Evolutionary conservation across 1,140 invertebrate species (phyloP), one percentile per base, ranked within the genome.

Genomic region (Hyles vespertilio): DNA sequence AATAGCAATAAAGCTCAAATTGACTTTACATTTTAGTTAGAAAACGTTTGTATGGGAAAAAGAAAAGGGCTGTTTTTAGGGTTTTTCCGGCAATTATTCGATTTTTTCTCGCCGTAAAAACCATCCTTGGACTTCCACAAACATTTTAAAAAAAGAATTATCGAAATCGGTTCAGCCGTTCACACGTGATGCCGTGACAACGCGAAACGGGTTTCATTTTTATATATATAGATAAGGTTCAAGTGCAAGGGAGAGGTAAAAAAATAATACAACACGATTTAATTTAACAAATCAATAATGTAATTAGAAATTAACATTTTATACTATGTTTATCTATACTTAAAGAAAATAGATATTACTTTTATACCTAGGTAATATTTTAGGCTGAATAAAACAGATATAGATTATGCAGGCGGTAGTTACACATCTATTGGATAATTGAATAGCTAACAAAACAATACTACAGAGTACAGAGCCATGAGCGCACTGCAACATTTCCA

Each of bases 301-400:
- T 87, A 84, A 81, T 87, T 80, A 83, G 79, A 87, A 84, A 85
- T 85, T 83, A 87, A 85, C 80, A 83, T 72, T 85, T 80, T 71
- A 78, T 71, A 74, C 75, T 82, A 84, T 74, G 34, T 68, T 77
- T 67, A 69, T 70, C 72, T 83, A 79, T 75, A 77, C 64, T 74
- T 84, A 85, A 79, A 73, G 74, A 87, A 84, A 84, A 86, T 83
- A 86, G 71, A 82, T 72, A 74, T 79, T 69, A 72, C 75, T 68
- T 75, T 78, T 59, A 59, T 75, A 72, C 62, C 69, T 75, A 80
- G 61, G 72, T 69, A 67, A 67, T 69, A 63, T 70, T 62, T 78
- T 84, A 81, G 79, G 77, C 81, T 74, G 77, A 81, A 72, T 79
- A 72, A 77, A 77, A 81, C 57, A 71, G 71, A 51, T 51, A 51